A percentile compares a stretch with the other conserved stretches of the same genome.
phyloP scores from a whole-genome alignment of 2,888 invertebrate genomes.

The Chaitophorus viminalis region DNA sequence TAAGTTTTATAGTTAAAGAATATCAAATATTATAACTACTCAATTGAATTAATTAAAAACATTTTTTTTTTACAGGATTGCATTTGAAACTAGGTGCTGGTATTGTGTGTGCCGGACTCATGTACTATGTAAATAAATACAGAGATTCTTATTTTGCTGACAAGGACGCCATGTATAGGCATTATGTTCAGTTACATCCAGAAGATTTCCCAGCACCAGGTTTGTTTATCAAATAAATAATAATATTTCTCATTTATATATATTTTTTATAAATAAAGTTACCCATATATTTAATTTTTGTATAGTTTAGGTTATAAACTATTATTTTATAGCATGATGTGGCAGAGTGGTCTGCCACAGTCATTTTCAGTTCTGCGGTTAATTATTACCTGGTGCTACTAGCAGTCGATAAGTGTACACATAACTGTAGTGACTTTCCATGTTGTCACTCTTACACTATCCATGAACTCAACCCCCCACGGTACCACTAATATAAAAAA shows the following conservation, averaged over 20 bases:
- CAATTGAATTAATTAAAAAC: neutral
- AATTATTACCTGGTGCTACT: too few relatives aligned
- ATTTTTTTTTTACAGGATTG: constrained; percentile 23
- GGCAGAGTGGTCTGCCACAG: too few relatives aligned
- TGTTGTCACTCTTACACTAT: too few relatives aligned
- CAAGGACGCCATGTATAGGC: constrained; percentile 61
- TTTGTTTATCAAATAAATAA: constrained; percentile 13
- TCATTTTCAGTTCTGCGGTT: too few relatives aligned
- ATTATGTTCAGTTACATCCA: constrained; percentile 60
- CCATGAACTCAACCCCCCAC: too few relatives aligned
- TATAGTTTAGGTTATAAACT: too few relatives aligned
- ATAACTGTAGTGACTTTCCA: too few relatives aligned
- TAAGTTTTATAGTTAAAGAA: neutral
- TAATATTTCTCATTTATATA: neutral
- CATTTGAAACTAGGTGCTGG: constrained; percentile 34
- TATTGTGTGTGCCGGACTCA: neutral
- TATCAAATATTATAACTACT: neutral
- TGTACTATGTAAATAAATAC: constrained; percentile 39
- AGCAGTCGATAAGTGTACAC: too few relatives aligned
- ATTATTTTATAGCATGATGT: too few relatives aligned
- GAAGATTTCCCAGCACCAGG: constrained; percentile 59
- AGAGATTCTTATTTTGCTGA: constrained; percentile 48
- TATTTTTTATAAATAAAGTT: too few relatives aligned
- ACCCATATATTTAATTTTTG: neutral
- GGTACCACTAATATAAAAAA: too few relatives aligned